Percentiles rank a stretch among this genome's conserved stretches.
These are phyloP conservation scores for Nicator chloris DNA, from an alignment of 2,113 vertebrate genomes.

Conservation along the genomic window DNA sequence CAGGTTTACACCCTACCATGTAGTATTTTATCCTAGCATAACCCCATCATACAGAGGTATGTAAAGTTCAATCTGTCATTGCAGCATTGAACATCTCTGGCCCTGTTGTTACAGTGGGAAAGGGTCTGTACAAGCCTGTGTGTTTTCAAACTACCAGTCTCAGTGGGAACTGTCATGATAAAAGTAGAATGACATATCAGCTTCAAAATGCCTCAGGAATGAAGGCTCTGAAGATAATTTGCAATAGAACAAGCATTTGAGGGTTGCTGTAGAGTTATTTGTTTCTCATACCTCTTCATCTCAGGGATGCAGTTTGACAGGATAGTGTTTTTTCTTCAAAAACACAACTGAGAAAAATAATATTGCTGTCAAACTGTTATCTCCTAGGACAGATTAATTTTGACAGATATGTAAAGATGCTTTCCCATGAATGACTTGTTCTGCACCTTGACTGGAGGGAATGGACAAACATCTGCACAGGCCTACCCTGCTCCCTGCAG, in stretches of 20 bases:
- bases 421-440: neutral
- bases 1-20: neutral
- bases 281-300: conserved; percentile 17
- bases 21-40: neutral
- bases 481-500: neutral
- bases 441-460: neutral
- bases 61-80: neutral
- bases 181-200: neutral
- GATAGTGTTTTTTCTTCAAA: neutral
- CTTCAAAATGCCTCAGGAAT: neutral
- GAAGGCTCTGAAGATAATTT: neutral
- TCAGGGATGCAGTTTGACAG: neutral
- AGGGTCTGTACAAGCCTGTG: neutral
- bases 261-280: neutral
- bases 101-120: neutral
- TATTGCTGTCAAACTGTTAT: neutral
- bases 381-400: neutral
- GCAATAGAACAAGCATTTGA: neutral
- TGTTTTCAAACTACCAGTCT: neutral
- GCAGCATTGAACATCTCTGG: rapidly evolving
- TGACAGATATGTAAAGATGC: neutral
- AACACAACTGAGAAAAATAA: neutral
- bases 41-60: rapidly evolving
- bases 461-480: neutral
- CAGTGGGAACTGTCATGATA: neutral